Conservation (phyloP, 1,140 invertebrate species). For the Hypothenemus hampei region DNA sequence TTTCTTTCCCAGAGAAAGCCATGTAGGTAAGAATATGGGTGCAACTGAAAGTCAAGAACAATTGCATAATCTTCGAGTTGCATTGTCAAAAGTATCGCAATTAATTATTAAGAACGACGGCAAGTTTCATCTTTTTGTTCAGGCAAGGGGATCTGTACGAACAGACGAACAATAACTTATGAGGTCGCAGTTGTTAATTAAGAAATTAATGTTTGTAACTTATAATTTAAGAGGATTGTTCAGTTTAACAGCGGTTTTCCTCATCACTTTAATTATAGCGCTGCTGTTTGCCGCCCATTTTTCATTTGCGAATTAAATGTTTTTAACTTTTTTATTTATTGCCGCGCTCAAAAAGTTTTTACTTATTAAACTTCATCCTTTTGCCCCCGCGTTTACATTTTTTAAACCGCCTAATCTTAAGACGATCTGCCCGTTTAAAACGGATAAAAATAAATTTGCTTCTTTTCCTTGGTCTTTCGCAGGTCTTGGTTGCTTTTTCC, state of each 20-base stretch:
- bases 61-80: constrained; percentile 39
- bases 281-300: constrained; percentile 27
- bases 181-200: constrained; percentile 46
- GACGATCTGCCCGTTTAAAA: background rate
- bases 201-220: constrained; percentile 45
- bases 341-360: constrained; percentile 25
- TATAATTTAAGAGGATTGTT: constrained; percentile 43
- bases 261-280: constrained; percentile 30
- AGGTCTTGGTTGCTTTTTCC: too few relatives aligned
- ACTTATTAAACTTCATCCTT: constrained; percentile 28
- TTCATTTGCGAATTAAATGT: constrained; percentile 29
- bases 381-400: constrained; percentile 16
- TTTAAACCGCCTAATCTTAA: constrained; percentile 22
- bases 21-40: background rate
- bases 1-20: background rate
- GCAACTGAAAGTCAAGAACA: constrained; percentile 21
- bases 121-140: constrained; percentile 40
- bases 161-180: constrained; percentile 46
- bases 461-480: too few relatives aligned
- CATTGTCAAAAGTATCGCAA: constrained; percentile 44
- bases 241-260: constrained; percentile 36
- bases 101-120: constrained; percentile 41
- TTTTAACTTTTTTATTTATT: constrained; percentile 30
- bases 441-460: constrained; percentile 8
- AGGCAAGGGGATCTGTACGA: constrained; percentile 33